Base-by-base conservation (phyloP, 2,797 vertebrate species). In the Peromyscus aztecus region DNA sequence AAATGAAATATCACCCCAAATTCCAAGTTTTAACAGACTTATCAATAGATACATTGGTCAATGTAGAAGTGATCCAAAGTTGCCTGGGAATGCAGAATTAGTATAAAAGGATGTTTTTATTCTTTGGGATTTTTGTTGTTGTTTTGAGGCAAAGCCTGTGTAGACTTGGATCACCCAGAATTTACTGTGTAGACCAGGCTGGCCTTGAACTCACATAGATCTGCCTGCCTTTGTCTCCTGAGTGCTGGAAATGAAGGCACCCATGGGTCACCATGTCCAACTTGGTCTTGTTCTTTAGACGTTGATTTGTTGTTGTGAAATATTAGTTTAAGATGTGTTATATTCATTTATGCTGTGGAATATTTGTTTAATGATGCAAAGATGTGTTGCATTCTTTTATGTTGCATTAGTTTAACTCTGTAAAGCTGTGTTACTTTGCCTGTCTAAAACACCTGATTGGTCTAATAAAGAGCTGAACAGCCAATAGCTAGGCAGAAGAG, bases 51-150 rank as follows among this genome's bases (percentile, higher is more conserved):
- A 52, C 43, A 65, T 63, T 46, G 40, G 40, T 46, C 82, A 84
- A 55, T 55, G 73, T 61, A 63, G 31, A 43, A 8, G 49, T 87
- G 55, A 76, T 75, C 29, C 27, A 85, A 23, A 81, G 92, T 91
- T 88, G 57, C 49, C 52, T 93, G 40, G 14, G 73, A 65, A 61
- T 91, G 55, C 92, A 84, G 34, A 81, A 59, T 83, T 91, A 65
- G 37, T 77, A 77, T 46, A 63, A 63, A 55, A 77, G 43, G 82
- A 59, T 59, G 9, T 40, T 88, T 83, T 71, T 55, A 31, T 76
- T 59, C 59, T 59, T 59, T 59, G 59, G 16, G 59, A 59, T 76
- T 31, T 63, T 90, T 16, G 49, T 49, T 29, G 14, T 49, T 31
- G 9, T 52, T 52, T 49, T 78, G 76, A 78, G 17, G 16, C 46